phyloP scores from a whole-genome alignment of 2,797 vertebrate genomes.

The Channa striata region DNA sequence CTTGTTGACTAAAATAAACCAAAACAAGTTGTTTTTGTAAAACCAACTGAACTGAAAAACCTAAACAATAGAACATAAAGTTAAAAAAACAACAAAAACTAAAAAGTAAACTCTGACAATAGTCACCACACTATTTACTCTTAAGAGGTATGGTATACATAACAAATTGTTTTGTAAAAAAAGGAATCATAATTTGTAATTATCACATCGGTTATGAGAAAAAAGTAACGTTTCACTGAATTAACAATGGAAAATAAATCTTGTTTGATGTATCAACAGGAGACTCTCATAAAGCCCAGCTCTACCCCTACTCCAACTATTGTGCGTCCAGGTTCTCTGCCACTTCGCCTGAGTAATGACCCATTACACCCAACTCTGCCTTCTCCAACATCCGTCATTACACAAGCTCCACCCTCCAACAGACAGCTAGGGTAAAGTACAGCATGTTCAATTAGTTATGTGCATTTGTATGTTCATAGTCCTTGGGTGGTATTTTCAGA shows the following conservation, averaged over 20 bases:
- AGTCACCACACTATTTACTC: too few species aligned
- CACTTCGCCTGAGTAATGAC: slow-evolving; percentile 93
- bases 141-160: too few species aligned
- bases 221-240: neutral
- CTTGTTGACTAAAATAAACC: too few species aligned
- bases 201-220: neutral
- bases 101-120: too few species aligned
- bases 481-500: neutral
- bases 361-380: slow-evolving; percentile 92
- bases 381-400: slow-evolving; percentile 99
- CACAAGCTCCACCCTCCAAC: slow-evolving; percentile 95
- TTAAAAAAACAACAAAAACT: too few species aligned
- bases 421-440: slow-evolving; percentile 91
- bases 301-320: slow-evolving; percentile 95
- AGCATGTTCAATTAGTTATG: slow-evolving; percentile 16
- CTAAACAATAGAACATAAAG: too few species aligned
- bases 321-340: slow-evolving; percentile 94
- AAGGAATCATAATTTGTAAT: too few species aligned
- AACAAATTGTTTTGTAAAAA: too few species aligned
- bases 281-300: slow-evolving; percentile 86
- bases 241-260: neutral
- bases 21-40: too few species aligned
- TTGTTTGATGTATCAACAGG: slow-evolving; percentile 78
- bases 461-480: slow-evolving; percentile 3
- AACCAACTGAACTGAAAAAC: too few species aligned